A percentile compares a stretch with the other conserved stretches of the same genome.
Evolutionary conservation across 2,888 invertebrate species (phyloP).

Genomic region (Ctena decussata): DNA sequence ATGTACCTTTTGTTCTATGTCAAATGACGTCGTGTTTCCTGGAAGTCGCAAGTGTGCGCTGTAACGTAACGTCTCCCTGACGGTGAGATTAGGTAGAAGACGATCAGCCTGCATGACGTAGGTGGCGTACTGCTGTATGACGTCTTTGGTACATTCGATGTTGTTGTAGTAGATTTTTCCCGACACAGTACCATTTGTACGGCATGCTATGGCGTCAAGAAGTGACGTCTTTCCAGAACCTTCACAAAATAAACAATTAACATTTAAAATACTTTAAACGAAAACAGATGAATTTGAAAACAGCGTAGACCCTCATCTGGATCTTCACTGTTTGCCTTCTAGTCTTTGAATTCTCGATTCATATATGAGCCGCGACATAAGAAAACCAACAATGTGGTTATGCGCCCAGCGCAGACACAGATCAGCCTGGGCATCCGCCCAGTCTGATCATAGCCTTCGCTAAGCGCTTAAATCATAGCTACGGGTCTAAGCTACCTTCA

Average conservation of each 20-base stretch:
- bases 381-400: no score
- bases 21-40: conserved; percentile 60
- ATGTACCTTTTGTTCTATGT: conserved; percentile 72
- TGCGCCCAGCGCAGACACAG: no score
- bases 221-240: conserved; percentile 98
- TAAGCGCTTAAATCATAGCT: no score
- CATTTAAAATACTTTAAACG: no score
- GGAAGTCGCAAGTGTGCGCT: conserved; percentile 84
- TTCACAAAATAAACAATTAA: conserved; percentile 27
- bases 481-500: no score
- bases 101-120: conserved; percentile 96
- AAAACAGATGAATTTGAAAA: no score
- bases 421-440: no score
- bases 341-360: no score
- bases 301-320: no score
- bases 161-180: conserved; percentile 77
- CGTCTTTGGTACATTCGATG: conserved; percentile 88
- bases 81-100: conserved; percentile 94
- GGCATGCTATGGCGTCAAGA: conserved; percentile 93
- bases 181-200: conserved; percentile 87
- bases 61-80: conserved; percentile 90
- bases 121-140: conserved; percentile 94
- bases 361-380: no score
- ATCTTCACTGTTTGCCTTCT: no score
- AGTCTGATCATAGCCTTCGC: no score